A percentile compares a stretch with the other conserved stretches of the same genome.
phyloP scores from a whole-genome alignment of 2,113 vertebrate species.

The Baryphthengus martii region DNA sequence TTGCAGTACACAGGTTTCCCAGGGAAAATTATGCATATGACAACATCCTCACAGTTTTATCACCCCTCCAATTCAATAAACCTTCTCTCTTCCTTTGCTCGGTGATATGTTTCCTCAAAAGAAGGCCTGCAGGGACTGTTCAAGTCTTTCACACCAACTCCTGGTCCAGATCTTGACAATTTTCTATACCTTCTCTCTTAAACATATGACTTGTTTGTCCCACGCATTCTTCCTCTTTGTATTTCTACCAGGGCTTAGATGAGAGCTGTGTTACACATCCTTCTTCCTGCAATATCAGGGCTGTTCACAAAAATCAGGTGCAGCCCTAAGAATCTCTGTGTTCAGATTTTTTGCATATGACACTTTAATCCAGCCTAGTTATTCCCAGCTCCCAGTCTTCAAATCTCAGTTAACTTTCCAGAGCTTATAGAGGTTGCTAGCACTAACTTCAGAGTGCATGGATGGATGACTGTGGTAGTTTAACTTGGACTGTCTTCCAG shows the following conservation, averaged over 20 bases:
- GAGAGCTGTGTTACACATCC: accelerated
- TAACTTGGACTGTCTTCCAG: neutral
- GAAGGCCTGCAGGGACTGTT: neutral
- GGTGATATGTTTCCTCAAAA: neutral
- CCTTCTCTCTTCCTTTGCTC: neutral
- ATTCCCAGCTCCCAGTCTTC: neutral
- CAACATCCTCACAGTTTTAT: neutral
- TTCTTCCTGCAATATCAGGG: neutral
- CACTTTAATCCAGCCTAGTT: neutral
- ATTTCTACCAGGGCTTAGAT: neutral
- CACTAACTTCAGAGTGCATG: neutral
- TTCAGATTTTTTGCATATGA: neutral
- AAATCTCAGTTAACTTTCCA: neutral
- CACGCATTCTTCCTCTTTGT: neutral
- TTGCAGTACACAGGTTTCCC: neutral
- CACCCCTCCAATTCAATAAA: neutral
- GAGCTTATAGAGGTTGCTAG: neutral
- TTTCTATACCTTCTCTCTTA: neutral
- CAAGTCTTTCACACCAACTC: neutral
- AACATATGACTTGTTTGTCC: neutral
- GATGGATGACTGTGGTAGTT: neutral
- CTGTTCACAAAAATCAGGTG: neutral
- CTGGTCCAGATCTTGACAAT: neutral
- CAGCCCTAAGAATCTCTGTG: neutral
- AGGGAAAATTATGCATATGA: neutral